Percentiles rank a stretch among this genome's conserved stretches.
Evolutionary conservation across 1,140 invertebrate species (phyloP).

Genomic region (Sycophaga agraensis): DNA sequence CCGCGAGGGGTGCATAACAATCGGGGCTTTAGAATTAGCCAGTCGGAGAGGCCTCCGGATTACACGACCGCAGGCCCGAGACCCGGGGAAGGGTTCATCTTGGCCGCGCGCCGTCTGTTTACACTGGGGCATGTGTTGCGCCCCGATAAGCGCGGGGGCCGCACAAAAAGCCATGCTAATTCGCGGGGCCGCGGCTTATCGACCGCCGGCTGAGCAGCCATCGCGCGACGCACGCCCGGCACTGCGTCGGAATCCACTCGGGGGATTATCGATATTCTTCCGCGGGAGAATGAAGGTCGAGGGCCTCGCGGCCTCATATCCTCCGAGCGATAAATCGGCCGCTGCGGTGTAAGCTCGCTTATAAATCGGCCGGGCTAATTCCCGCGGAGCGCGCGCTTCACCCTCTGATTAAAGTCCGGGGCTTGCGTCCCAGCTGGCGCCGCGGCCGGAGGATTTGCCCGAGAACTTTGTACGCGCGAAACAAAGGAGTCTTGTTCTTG

Average conservation of each 20-base stretch:
- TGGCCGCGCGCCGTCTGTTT: slow-evolving; percentile 35
- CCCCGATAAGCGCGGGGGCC: too few relatives aligned
- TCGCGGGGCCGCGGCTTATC: too few relatives aligned
- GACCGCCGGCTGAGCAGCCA: too few relatives aligned
- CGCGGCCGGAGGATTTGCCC: neutral
- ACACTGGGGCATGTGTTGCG: slow-evolving; percentile 41
- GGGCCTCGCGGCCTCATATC: too few relatives aligned
- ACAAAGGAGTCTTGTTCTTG: too few relatives aligned
- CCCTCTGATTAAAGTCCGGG: slow-evolving; percentile 41
- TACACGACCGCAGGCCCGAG: slow-evolving; percentile 46
- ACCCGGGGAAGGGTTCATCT: slow-evolving; percentile 43
- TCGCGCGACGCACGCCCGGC: too few relatives aligned
- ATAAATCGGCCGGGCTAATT: slow-evolving; percentile 43
- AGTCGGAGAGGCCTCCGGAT: slow-evolving; percentile 48
- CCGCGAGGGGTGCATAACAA: slow-evolving; percentile 55
- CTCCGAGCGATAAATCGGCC: slow-evolving; percentile 36
- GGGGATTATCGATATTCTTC: too few relatives aligned
- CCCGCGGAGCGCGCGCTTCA: slow-evolving; percentile 33
- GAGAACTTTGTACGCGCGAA: too few relatives aligned
- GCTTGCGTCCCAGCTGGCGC: slow-evolving; percentile 35
- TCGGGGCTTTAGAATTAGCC: slow-evolving; percentile 52
- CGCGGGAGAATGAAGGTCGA: too few relatives aligned
- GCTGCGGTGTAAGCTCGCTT: slow-evolving; percentile 35
- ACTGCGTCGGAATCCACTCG: too few relatives aligned
- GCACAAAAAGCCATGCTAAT: too few relatives aligned